A percentile compares a stretch with the other conserved stretches of the same genome.
Conservation (phyloP, 2,113 vertebrate genomes). For the Mola mola region DNA sequence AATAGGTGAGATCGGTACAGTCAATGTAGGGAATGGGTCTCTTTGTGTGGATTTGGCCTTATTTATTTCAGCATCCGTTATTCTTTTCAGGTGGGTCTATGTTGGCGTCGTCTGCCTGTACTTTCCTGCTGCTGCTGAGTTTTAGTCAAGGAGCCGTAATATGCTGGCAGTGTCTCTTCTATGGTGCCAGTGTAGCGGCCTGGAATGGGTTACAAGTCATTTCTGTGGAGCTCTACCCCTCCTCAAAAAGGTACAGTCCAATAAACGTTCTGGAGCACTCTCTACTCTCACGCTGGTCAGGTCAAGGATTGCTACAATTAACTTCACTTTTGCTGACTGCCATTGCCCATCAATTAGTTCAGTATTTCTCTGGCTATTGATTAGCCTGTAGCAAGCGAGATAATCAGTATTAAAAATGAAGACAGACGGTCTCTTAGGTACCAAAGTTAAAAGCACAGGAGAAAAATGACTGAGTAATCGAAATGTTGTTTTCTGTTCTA, state of each 20-base stretch:
- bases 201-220: constrained; percentile 97
- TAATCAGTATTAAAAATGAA: too few species aligned
- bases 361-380: too few species aligned
- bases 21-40: background rate
- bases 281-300: too few species aligned
- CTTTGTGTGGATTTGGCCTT: background rate
- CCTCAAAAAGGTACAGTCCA: constrained; percentile 88
- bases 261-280: too few species aligned
- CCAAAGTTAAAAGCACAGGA: too few species aligned
- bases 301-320: too few species aligned
- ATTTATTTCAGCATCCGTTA: background rate
- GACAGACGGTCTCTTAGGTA: too few species aligned
- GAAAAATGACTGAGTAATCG: too few species aligned
- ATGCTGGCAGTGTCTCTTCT: constrained; percentile 96
- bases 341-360: too few species aligned
- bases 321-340: too few species aligned
- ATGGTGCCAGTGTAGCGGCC: constrained; percentile 89
- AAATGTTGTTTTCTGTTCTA: too few species aligned
- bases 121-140: constrained; percentile 95
- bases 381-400: too few species aligned
- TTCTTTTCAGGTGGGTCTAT: constrained; percentile 88
- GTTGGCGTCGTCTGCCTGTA: constrained; percentile 91
- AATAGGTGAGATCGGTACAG: constrained; percentile 86
- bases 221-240: constrained; percentile 95
- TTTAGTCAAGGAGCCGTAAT: constrained; percentile 94